Conservation (phyloP, 2,797 vertebrate species). For the Antennarius maculatus region DNA sequence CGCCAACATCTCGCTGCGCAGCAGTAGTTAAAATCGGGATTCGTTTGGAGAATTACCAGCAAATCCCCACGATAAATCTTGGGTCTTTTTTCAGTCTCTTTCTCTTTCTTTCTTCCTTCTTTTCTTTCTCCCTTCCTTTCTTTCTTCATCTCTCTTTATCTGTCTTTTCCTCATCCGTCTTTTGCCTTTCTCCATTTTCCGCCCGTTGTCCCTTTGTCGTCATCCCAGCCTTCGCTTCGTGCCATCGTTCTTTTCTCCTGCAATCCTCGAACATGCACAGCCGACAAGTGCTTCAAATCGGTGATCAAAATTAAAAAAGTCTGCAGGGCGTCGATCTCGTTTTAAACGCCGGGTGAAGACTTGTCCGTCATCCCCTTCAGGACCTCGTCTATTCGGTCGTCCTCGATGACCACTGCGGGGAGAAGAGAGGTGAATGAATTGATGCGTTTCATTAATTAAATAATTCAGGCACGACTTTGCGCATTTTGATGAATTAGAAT, state of each 20-base stretch:
- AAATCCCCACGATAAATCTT: constrained; percentile 86
- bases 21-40: constrained; percentile 80
- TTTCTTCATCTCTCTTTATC: constrained; percentile 27
- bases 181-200: constrained; percentile 35
- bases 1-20: constrained; percentile 75
- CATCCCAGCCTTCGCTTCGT: constrained; percentile 65
- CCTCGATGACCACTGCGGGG: constrained; percentile 95
- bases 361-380: constrained; percentile 98
- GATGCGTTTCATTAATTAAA: constrained; percentile 10
- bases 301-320: constrained; percentile 86
- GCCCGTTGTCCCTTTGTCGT: constrained; percentile 14
- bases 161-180: constrained; percentile 30
- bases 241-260: constrained; percentile 70
- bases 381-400: constrained; percentile 99
- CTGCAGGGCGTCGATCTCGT: constrained; percentile 80
- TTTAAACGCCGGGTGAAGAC: constrained; percentile 95
- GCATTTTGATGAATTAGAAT: constrained; percentile 27
- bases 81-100: constrained; percentile 54
- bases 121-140: constrained; percentile 56
- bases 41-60: constrained; percentile 88
- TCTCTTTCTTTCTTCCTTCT: constrained; percentile 4
- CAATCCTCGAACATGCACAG: constrained; percentile 90
- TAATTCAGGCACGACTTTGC: background rate
- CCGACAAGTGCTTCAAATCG: constrained; percentile 89
- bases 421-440: constrained; percentile 32